phyloP scores from a whole-genome alignment of 2,888 invertebrate genomes.

The Fabriciana adippe region DNA sequence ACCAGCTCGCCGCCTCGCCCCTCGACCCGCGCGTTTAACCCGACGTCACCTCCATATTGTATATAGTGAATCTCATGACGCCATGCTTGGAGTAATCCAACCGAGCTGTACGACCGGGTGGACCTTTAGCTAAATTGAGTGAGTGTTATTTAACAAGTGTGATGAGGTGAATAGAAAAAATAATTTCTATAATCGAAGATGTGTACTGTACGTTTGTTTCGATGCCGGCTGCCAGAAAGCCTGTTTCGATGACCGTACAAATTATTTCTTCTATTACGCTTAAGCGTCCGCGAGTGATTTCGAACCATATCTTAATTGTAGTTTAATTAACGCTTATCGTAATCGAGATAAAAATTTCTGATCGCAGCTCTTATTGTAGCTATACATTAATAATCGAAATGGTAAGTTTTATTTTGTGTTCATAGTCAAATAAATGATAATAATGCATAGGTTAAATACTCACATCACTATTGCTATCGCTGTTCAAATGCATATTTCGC shows the following conservation, averaged over 20 bases:
- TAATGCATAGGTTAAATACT: slow-evolving; percentile 28
- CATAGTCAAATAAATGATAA: slow-evolving; percentile 32
- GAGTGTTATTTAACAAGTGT: slow-evolving; percentile 27
- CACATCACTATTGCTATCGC: slow-evolving; percentile 29
- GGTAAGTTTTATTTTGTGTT: slow-evolving; percentile 41
- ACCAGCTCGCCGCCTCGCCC: slow-evolving; percentile 61
- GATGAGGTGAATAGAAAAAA: slow-evolving; percentile 38
- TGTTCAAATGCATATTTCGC: slow-evolving; percentile 24
- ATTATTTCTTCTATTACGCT: slow-evolving; percentile 46
- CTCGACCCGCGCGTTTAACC: slow-evolving; percentile 59
- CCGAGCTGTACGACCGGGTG: neutral
- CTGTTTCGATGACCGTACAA: slow-evolving; percentile 32
- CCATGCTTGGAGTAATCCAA: neutral
- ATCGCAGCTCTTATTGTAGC: slow-evolving; percentile 43
- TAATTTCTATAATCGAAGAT: slow-evolving; percentile 36
- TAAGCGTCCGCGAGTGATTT: slow-evolving; percentile 67
- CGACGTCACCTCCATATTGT: slow-evolving; percentile 5
- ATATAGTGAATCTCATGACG: slow-evolving; percentile 45
- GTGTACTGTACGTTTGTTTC: slow-evolving; percentile 16
- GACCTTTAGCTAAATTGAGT: slow-evolving; percentile 41
- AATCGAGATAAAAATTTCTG: slow-evolving; percentile 42
- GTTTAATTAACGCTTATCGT: slow-evolving; percentile 55
- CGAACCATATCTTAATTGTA: slow-evolving; percentile 74
- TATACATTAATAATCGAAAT: slow-evolving; percentile 36
- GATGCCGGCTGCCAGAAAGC: neutral